Base-by-base conservation (phyloP, 2,888 invertebrate species). In the Eupithecia pulchellata region DNA sequence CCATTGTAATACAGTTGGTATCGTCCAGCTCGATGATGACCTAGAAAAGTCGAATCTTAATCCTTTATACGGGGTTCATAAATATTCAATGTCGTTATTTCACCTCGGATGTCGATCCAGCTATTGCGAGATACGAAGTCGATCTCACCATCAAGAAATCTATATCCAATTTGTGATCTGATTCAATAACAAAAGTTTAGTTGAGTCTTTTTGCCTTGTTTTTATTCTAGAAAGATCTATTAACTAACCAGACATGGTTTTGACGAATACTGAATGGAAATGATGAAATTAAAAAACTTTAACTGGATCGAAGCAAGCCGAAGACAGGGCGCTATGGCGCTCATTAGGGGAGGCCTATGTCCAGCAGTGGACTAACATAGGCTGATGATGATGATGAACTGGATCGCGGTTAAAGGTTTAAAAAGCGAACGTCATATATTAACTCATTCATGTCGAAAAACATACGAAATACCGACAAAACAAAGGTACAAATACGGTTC, bases 81-180 rank as follows among this genome's bases (percentile, higher is more conserved):
- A 92, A 93, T 93, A 93, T 93, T 93, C 93, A 90, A 88, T 84
- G 88, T 90, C 88, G 89, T 91, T 92, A 92, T 92, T 92, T 91
- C 90, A 92, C 92, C 91, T 92, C 91, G 88, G 88, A 88, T 88
- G 90, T 89, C 90, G 92, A 91, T 92, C 87, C 88, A 89, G 88
- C 61, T 34, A 58, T 60, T 60, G 32, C 58, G 32, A 17, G 57
- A 57, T 29, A 60, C 30, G 4, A 60, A 60, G 30, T 58, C 14
- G n/a, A 30, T 20, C 30, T 13, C 25, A 17, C 29, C 27, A 17
- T 17, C 17, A 4, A 14, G 57, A 57, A 57, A 57, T 57, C 14
- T 57, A 17, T 57, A 52, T 52, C 25, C 52, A 52, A 52, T 52
- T 13, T 25, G 11, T 52, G 52, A 11, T 52, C 11, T 6, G 20